Evolutionary conservation across 1,140 invertebrate species (phyloP).

Genomic region (Diachasma alloeum): DNA sequence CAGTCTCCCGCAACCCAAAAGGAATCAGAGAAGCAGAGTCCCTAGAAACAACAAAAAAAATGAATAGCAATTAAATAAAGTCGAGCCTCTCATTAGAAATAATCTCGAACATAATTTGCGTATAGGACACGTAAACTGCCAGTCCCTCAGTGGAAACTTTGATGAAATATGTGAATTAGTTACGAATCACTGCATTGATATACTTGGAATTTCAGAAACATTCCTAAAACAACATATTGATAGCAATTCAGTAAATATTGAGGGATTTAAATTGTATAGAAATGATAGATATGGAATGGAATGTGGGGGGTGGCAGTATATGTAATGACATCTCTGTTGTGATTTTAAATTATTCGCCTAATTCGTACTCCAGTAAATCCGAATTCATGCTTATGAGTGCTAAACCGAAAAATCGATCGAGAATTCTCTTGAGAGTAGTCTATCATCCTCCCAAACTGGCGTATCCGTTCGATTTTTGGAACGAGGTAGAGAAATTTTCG

Average conservation of each 20-base stretch:
- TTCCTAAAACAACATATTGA: neutral
- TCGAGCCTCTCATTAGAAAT: too few species aligned
- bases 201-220: neutral
- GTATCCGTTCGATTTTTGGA: neutral
- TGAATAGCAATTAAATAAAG: too few species aligned
- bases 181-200: neutral
- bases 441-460: neutral
- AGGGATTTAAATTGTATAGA: neutral
- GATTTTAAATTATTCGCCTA: too few species aligned
- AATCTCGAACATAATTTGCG: too few species aligned
- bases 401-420: too few species aligned
- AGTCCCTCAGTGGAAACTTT: neutral
- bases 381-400: too few species aligned
- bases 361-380: too few species aligned
- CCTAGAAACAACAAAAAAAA: too few species aligned
- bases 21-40: too few species aligned
- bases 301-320: too few species aligned
- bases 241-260: neutral
- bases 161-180: neutral
- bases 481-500: neutral
- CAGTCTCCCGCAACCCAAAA: too few species aligned
- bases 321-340: too few species aligned
- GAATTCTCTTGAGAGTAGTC: neutral
- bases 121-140: neutral
- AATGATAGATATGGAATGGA: constrained; percentile 3